A percentile compares a stretch with the other conserved stretches of the same genome.
Conservation (phyloP, 2,888 invertebrate genomes). For the Machimus rusticus region DNA sequence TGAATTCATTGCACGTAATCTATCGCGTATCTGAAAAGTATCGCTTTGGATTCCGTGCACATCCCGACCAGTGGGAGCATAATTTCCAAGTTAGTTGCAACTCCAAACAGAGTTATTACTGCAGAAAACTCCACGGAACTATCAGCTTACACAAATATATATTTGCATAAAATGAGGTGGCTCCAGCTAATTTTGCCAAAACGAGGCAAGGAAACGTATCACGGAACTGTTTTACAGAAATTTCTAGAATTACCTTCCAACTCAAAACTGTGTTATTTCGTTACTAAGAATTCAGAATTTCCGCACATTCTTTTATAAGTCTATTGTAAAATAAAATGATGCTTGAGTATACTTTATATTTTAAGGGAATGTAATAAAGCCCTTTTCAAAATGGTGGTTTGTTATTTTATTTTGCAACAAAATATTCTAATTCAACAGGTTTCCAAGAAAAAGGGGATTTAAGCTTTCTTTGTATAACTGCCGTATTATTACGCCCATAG, state of each 20-base stretch:
- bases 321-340: too few relatives aligned
- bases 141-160: background rate
- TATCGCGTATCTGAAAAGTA: background rate
- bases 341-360: too few relatives aligned
- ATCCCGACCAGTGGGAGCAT: background rate
- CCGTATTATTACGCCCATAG: too few relatives aligned
- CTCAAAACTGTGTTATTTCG: too few relatives aligned
- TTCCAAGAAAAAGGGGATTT: too few relatives aligned
- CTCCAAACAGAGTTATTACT: background rate
- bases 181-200: background rate
- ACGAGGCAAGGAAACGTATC: background rate
- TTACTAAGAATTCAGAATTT: background rate
- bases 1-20: background rate
- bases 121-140: background rate
- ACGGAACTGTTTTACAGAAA: background rate
- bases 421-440: too few relatives aligned
- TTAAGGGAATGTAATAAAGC: too few relatives aligned
- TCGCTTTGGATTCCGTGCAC: background rate
- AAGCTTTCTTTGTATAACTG: too few relatives aligned
- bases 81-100: background rate
- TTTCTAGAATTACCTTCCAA: background rate
- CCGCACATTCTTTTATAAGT: background rate
- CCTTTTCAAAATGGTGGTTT: too few relatives aligned
- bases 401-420: too few relatives aligned
- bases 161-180: background rate